Percentiles rank a stretch among this genome's conserved stretches.
Conservation (phyloP, 2,797 vertebrate species). For the Iguana delicatissima region DNA sequence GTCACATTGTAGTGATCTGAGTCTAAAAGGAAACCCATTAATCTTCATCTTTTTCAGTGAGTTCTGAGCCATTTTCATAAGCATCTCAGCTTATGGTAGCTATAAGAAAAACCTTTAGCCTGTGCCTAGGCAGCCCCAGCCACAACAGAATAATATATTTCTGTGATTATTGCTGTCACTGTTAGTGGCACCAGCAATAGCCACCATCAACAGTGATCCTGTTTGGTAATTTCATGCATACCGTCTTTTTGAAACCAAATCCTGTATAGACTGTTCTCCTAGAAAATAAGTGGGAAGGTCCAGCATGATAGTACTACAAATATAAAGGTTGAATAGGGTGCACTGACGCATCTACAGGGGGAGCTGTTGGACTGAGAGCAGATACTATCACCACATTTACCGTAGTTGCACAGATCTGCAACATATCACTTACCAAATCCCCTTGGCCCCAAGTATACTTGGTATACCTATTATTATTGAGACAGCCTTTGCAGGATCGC, state of each 20-base stretch:
- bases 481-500: not conserved
- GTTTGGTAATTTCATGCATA: not conserved
- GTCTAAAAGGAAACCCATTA: not conserved
- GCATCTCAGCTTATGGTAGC: not conserved
- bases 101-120: not conserved
- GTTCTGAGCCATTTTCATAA: not conserved
- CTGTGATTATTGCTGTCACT: not conserved
- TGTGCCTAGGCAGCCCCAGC: not conserved
- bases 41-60: not conserved
- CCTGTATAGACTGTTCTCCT: not conserved
- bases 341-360: not conserved
- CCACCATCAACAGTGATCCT: not conserved
- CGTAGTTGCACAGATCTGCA: not conserved
- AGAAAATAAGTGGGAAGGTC: not conserved
- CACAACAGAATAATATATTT: not conserved
- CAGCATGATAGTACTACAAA: not conserved
- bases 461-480: not conserved
- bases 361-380: not conserved
- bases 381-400: not conserved
- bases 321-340: not conserved
- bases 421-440: not conserved
- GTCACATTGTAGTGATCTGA: not conserved
- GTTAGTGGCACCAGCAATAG: not conserved
- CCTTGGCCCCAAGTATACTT: not conserved
- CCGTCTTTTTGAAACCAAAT: not conserved